Base-by-base conservation (phyloP, 2,888 invertebrate genomes). In the Cremastobaeus sp. region DNA sequence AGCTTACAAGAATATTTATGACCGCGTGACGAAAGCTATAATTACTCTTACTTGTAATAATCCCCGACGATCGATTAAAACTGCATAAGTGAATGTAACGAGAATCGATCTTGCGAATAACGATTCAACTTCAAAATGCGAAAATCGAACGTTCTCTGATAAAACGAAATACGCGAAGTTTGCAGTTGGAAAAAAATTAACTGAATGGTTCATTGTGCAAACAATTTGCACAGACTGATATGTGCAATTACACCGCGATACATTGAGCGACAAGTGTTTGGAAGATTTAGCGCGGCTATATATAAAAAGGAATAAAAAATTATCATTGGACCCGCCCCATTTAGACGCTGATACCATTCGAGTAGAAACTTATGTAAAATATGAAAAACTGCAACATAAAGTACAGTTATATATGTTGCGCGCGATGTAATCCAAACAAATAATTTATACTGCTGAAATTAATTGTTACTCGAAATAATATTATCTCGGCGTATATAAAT, bases 21-120 rank as follows among this genome's bases (percentile, higher is more conserved):
- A 68, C 70, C 52, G 75, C 70, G 75, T 68, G 68, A 75, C 64
- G 71, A 75, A 75, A 75, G 52, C 62, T 65, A 48, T 70, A 71
- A 75, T 71, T 71, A 68, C 64, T 66, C 39, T 65, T 59, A 47
- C 57, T 74, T 66, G 70, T 66, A 62, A 74, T 74, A 70, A 70
- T 66, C 69, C 32, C 60, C 37, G 45, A 60, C 60, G 66, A 66
- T 74, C 66, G 66, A 74, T 74, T 60, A 37, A 30, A 34, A 66
- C 45, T 62, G 57, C 52, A 62, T 60, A 62, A 74, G 55, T 62
- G 74, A 74, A 57, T 68, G 15, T 57, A 62, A 66, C 55, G 37
- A 41, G 34, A n/a, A n/a, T 32, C 11, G 8, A n/a, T 32, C n/a
- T 32, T n/a, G 3, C 11, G 11, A 32, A n/a, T 32, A n/a, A 3